These are phyloP conservation scores for Rhinogobio ventralis DNA, from an alignment of 2,797 vertebrate genomes.

Conservation along the genomic window DNA sequence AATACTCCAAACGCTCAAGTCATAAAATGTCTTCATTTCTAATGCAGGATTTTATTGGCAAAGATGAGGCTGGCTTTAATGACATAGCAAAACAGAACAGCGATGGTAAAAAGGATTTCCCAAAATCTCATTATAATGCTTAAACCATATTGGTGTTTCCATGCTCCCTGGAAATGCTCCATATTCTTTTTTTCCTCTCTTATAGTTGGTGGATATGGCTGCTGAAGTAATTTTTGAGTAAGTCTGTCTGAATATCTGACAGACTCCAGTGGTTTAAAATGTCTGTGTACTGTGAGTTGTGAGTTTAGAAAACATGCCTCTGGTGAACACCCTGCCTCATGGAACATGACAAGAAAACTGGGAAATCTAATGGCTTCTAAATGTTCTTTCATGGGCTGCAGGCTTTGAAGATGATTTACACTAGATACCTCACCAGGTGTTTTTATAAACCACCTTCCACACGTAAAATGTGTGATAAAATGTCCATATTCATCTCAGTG, in stretches of 20 bases:
- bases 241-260: slow-evolving; percentile 33
- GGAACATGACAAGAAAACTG: slow-evolving; percentile 31
- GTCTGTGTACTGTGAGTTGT: not conserved
- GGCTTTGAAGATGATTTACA: slow-evolving; percentile 20
- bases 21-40: slow-evolving; percentile 11
- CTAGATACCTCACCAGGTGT: not conserved
- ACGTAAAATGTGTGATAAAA: slow-evolving; percentile 27
- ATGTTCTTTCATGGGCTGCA: slow-evolving; percentile 27
- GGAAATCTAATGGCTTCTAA: slow-evolving; percentile 43
- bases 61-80: slow-evolving; percentile 41
- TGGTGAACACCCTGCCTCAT: slow-evolving; percentile 12
- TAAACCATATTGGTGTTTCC: slow-evolving; percentile 25
- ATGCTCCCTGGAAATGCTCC: slow-evolving; percentile 10
- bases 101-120: slow-evolving; percentile 45
- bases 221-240: slow-evolving; percentile 28
- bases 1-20: not conserved
- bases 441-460: slow-evolving; percentile 13
- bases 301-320: slow-evolving; percentile 43
- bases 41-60: slow-evolving; percentile 16
- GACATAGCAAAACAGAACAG: slow-evolving; percentile 25
- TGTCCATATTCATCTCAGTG: slow-evolving; percentile 41
- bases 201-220: slow-evolving; percentile 24
- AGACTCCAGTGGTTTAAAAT: slow-evolving; percentile 31
- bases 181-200: not conserved
- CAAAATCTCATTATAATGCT: slow-evolving; percentile 43